Base-by-base conservation (phyloP, 2,888 invertebrate species). In the Marasmarcha lunaedactyla region DNA sequence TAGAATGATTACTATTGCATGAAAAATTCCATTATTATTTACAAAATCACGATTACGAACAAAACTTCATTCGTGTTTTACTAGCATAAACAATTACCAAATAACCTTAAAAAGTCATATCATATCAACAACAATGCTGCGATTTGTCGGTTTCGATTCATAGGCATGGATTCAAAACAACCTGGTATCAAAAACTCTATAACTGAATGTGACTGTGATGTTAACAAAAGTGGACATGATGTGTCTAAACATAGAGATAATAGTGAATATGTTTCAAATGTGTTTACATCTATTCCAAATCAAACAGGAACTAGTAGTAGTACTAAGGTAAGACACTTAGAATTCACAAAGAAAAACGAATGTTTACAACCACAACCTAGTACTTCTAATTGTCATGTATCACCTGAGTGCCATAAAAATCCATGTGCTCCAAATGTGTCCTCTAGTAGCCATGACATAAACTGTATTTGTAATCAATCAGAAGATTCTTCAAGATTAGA, bases 61-160 rank as follows among this genome's bases (percentile, higher is more conserved):
- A n/a, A n/a, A n/a, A n/a, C n/a, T n/a, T n/a, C n/a, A n/a, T n/a
- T n/a, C n/a, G n/a, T n/a, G n/a, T n/a, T n/a, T n/a, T n/a, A n/a
- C n/a, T n/a, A n/a, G n/a, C 7, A 20, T 20, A 20, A 34, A 38
- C 42, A 40, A 39, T 34, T 40, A 36, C 14, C 43, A 49, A 37
- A 50, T 67, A 70, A 73, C 76, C 74, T 76, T 66, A 70, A 70
- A n/a, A n/a, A n/a, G n/a, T n/a, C n/a, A n/a, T n/a, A 71, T 57
- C 42, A 51, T 52, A 50, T 55, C n/a, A 30, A 20, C 2, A 65
- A 71, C 67, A 73, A 78, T 72, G 79, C 74, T 74, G 73, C 72
- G 63, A 54, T 52, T 50, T 54, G 61, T 57, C 54, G 55, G 56
- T 50, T 52, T 59, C 55, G 55, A 54, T 54, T 53, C 64, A 54